Conservation (phyloP, 2,797 vertebrate genomes). For the Gadopsis marmoratus region DNA sequence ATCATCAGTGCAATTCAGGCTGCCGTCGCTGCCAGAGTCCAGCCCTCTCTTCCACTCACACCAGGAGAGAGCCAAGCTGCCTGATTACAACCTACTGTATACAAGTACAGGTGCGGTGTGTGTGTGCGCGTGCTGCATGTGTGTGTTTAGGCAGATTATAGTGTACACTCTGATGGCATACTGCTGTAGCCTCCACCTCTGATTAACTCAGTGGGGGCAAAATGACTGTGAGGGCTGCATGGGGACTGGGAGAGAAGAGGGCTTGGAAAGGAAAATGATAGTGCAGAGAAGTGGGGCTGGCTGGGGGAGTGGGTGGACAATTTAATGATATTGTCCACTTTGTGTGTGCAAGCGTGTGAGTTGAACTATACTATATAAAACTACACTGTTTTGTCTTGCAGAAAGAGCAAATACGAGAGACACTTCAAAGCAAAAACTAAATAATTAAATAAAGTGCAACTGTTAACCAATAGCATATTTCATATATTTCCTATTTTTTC, state of each 20-base stretch:
- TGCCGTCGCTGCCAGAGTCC: constrained; percentile 12
- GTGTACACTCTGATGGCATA: constrained; percentile 53
- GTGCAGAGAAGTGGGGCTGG: constrained; percentile 45
- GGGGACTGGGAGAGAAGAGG: constrained; percentile 55
- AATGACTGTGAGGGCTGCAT: constrained; percentile 59
- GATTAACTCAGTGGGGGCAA: constrained; percentile 75
- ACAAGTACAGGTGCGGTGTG: constrained; percentile 37
- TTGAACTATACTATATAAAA: constrained; percentile 3
- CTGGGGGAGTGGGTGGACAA: constrained; percentile 57
- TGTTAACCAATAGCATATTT: constrained; percentile 4
- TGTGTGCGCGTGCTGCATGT: constrained; percentile 25
- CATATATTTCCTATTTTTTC: not conserved
- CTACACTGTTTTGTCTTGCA: constrained; percentile 26
- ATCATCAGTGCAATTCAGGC: constrained; percentile 44
- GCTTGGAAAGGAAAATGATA: constrained; percentile 68
- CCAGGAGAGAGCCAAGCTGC: constrained; percentile 29
- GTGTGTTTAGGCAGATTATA: constrained; percentile 67
- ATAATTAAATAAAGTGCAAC: not conserved
- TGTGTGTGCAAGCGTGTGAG: constrained; percentile 19
- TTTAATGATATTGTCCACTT: constrained; percentile 56
- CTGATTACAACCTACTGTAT: constrained; percentile 46
- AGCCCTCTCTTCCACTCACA: constrained; percentile 20
- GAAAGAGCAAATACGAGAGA: not conserved
- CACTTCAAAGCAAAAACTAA: constrained; percentile 1
- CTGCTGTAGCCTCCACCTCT: constrained; percentile 62